Percentiles rank a stretch among this genome's conserved stretches.
phyloP scores from a whole-genome alignment of 2,888 invertebrate species.

The Machimus rusticus region DNA sequence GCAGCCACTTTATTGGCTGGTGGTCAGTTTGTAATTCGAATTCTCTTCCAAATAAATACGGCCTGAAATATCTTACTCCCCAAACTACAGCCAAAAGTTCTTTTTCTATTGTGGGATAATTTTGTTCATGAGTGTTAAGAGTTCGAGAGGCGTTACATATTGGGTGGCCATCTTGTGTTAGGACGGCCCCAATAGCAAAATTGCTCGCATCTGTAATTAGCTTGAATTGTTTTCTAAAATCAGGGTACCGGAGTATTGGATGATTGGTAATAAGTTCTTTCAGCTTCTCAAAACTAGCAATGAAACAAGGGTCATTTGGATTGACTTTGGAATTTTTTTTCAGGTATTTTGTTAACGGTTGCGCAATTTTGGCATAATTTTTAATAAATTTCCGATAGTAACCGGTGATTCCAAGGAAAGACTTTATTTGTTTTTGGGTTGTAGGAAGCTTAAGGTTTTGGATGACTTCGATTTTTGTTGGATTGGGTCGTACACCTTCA shows the following conservation, averaged over 20 bases:
- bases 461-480: conserved; percentile 37
- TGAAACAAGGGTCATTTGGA: neutral
- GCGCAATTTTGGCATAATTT: neutral
- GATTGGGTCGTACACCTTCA: conserved; percentile 44
- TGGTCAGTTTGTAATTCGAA: neutral
- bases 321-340: conserved; percentile 6
- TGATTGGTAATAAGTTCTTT: conserved; percentile 3
- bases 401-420: neutral
- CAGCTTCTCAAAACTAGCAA: neutral
- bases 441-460: neutral
- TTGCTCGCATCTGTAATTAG: neutral
- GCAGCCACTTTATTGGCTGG: conserved; percentile 15
- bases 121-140: conserved; percentile 11
- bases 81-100: neutral
- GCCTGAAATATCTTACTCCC: conserved; percentile 23
- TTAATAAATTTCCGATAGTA: neutral
- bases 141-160: conserved; percentile 35
- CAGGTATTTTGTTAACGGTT: neutral
- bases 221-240: neutral
- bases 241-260: conserved; percentile 1
- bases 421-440: conserved; percentile 18
- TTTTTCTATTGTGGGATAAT: conserved; percentile 30
- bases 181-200: neutral
- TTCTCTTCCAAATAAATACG: conserved; percentile 10
- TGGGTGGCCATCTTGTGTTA: conserved; percentile 25